These are phyloP conservation scores for Chrysopilus asiliformis DNA, from an alignment of 2,888 invertebrate genomes.

Conservation along the genomic window DNA sequence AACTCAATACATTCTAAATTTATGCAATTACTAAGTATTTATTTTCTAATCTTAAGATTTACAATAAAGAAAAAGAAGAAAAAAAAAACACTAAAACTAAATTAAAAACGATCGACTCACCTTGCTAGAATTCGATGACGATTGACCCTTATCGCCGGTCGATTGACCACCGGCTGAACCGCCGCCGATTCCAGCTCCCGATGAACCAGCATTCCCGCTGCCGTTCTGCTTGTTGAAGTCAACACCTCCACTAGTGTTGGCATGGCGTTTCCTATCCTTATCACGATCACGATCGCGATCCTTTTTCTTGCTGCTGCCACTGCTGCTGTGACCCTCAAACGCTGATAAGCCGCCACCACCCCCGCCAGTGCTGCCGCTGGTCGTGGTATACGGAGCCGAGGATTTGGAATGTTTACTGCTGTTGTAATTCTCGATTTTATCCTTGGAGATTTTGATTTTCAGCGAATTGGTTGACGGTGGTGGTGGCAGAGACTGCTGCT, in stretches of 20 bases:
- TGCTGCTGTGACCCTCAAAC: no score
- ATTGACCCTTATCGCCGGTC: conserved; percentile 15
- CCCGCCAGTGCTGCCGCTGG: no score
- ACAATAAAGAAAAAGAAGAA: no score
- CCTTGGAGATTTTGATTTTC: conserved; percentile 71
- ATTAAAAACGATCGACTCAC: conserved; percentile 14
- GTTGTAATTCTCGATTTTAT: conserved; percentile 47
- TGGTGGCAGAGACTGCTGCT: conserved; percentile 20
- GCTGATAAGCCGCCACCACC: no score
- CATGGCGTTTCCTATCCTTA: conserved; percentile 27
- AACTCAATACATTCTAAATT: no score
- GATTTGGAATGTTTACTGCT: conserved; percentile 16
- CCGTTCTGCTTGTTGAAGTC: conserved; percentile 29
- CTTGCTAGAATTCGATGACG: conserved; percentile 22
- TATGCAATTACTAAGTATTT: no score
- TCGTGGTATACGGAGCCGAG: conserved; percentile 8
- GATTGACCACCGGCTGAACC: conserved; percentile 13
- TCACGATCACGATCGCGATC: conserved; percentile 30
- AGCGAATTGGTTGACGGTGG: conserved; percentile 37
- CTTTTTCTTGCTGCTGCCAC: conserved; percentile 31
- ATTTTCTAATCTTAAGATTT: no score
- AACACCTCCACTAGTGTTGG: conserved; percentile 15
- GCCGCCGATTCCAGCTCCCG: conserved; percentile 3
- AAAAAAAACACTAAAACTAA: conserved; percentile 1
- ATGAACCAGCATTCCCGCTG: conserved; percentile 14